A percentile compares a stretch with the other conserved stretches of the same genome.
Conservation (phyloP, 2,888 invertebrate species). For the Caenorhabditis sp. region DNA sequence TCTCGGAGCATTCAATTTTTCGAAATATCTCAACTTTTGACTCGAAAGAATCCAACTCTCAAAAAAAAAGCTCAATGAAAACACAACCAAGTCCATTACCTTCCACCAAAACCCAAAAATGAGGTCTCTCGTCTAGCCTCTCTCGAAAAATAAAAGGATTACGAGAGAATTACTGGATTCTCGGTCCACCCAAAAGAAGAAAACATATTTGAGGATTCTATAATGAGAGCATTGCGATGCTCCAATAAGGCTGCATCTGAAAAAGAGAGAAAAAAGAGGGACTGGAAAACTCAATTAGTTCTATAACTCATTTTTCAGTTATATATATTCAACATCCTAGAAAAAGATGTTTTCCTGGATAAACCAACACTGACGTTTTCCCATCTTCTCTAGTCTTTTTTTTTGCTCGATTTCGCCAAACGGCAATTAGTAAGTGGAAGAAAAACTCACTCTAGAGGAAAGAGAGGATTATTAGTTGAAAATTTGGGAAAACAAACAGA, state of each 20-base stretch:
- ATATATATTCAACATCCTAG: background rate
- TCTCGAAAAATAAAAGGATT: background rate
- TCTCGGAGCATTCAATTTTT: too few relatives aligned
- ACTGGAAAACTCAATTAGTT: background rate
- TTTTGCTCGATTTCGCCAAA: too few relatives aligned
- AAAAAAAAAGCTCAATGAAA: too few relatives aligned
- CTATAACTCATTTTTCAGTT: background rate
- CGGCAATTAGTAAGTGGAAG: conserved; percentile 1
- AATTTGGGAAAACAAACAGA: conserved; percentile 9
- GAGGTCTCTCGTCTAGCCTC: background rate
- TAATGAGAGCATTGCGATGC: background rate
- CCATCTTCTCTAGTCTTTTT: background rate
- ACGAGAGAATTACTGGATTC: background rate
- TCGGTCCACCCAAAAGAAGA: background rate
- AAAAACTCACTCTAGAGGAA: background rate
- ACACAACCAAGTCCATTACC: background rate
- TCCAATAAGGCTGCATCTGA: background rate
- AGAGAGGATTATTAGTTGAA: background rate
- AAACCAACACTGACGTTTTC: background rate
- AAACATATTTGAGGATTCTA: background rate
- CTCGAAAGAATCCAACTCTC: too few relatives aligned
- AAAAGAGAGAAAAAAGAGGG: background rate
- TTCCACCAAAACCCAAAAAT: background rate
- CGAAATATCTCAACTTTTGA: too few relatives aligned
- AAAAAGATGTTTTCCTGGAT: background rate